Conservation (phyloP, 2,888 invertebrate genomes). For the Hydroisotoma schaefferi region DNA sequence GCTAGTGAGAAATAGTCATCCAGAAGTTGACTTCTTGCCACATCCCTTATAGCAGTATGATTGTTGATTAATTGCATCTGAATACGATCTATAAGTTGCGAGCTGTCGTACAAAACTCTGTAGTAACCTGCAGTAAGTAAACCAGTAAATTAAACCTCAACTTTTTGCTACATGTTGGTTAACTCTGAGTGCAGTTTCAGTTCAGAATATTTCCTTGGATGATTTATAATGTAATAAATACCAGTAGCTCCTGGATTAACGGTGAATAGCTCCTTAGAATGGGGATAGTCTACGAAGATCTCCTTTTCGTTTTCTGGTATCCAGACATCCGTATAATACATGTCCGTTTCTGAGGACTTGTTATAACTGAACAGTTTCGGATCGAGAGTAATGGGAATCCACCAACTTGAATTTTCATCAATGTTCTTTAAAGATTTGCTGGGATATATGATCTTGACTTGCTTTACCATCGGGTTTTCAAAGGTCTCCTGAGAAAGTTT, state of each 20-base stretch:
- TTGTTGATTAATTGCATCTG: conserved; percentile 10
- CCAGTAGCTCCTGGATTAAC: conserved; percentile 21
- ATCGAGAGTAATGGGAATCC: conserved; percentile 16
- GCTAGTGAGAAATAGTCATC: conserved; percentile 39
- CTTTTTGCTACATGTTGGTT: background rate
- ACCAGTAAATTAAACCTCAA: conserved; percentile 1
- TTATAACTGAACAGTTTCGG: background rate
- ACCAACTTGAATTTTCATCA: conserved; percentile 7
- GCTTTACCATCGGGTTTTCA: background rate
- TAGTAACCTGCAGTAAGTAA: conserved; percentile 26
- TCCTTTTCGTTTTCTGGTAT: conserved; percentile 9
- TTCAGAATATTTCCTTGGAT: background rate
- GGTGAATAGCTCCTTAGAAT: conserved; percentile 2
- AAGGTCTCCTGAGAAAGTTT: conserved; percentile 16
- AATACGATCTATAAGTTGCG: conserved; percentile 17
- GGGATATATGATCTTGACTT: background rate
- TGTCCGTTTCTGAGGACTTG: too few relatives aligned
- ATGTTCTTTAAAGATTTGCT: background rate
- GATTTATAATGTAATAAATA: background rate
- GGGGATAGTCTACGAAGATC: conserved; percentile 4
- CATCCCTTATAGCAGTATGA: conserved; percentile 12
- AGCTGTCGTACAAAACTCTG: conserved; percentile 32
- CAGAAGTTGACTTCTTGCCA: conserved; percentile 34
- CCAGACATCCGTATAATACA: conserved; percentile 9
- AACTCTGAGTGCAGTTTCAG: background rate